phyloP scores from a whole-genome alignment of 2,113 vertebrate species.

The Fulmarus glacialis region DNA sequence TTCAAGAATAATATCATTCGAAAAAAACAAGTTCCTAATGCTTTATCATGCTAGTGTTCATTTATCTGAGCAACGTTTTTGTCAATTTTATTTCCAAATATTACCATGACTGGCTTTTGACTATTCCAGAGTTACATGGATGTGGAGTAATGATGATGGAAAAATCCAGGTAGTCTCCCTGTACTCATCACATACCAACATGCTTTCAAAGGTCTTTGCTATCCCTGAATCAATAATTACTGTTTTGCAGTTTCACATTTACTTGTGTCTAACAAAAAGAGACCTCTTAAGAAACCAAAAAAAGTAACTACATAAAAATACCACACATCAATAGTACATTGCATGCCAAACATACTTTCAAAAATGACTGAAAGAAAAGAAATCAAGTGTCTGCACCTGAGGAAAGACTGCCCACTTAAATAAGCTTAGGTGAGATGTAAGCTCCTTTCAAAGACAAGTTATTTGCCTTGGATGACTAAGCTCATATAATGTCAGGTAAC shows the following conservation, averaged over 20 bases:
- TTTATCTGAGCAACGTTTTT: background rate
- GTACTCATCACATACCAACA: background rate
- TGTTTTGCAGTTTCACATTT: background rate
- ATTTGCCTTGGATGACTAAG: background rate
- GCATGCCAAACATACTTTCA: slow-evolving; percentile 19
- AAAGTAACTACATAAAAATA: background rate
- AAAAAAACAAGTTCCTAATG: background rate
- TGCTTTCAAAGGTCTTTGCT: background rate
- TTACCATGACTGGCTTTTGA: background rate
- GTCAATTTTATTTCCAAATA: background rate
- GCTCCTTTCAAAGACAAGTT: background rate
- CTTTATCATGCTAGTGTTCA: background rate
- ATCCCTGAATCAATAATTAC: background rate
- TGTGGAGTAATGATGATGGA: background rate
- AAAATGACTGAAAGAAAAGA: background rate
- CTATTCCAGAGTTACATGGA: background rate
- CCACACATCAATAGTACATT: background rate
- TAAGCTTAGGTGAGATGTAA: background rate
- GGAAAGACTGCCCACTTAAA: background rate
- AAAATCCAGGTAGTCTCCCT: background rate
- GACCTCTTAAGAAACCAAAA: background rate
- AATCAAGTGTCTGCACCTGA: background rate
- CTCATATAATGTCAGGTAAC: background rate
- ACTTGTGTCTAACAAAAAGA: background rate
- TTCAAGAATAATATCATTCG: background rate